These are phyloP conservation scores for Rhagophthalmus giganteus DNA, from an alignment of 2,888 invertebrate genomes.

Conservation along the genomic window DNA sequence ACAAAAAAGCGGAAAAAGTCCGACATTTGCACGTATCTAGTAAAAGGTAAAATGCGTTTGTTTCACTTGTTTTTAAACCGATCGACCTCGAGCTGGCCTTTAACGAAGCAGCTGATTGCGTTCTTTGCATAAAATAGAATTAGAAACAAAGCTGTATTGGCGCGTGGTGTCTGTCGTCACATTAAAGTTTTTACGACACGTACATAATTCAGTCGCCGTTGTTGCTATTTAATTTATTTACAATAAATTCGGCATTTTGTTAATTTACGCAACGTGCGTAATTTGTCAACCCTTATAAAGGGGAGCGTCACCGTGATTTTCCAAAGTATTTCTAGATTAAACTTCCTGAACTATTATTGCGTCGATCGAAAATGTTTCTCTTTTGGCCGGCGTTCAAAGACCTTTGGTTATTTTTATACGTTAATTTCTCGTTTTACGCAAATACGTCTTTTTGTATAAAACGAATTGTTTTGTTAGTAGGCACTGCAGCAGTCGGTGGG, in stretches of 20 bases:
- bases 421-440: too few species aligned
- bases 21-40: too few species aligned
- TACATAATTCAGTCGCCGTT: too few species aligned
- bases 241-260: too few species aligned
- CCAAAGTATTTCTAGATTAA: too few species aligned
- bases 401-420: constrained; percentile 23
- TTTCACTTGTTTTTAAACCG: constrained; percentile 7
- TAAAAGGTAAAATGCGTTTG: too few species aligned
- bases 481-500: too few species aligned
- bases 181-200: constrained; percentile 4
- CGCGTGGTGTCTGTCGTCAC: constrained; percentile 10
- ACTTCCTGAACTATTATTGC: constrained; percentile 17
- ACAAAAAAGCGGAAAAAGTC: too few species aligned
- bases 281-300: too few species aligned
- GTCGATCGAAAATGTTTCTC: constrained; percentile 25
- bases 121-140: constrained; percentile 15
- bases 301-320: too few species aligned
- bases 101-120: constrained; percentile 19
- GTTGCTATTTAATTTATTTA: too few species aligned
- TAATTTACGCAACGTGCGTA: too few species aligned
- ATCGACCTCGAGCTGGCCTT: constrained; percentile 27
- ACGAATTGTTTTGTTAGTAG: constrained; percentile 10
- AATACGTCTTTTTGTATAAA: constrained; percentile 12
- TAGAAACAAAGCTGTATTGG: constrained; percentile 11
- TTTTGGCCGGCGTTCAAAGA: constrained; percentile 31